Percentiles rank a stretch among this genome's conserved stretches.
phyloP scores from a whole-genome alignment of 2,113 vertebrate species.

The Cichladusa arquata region DNA sequence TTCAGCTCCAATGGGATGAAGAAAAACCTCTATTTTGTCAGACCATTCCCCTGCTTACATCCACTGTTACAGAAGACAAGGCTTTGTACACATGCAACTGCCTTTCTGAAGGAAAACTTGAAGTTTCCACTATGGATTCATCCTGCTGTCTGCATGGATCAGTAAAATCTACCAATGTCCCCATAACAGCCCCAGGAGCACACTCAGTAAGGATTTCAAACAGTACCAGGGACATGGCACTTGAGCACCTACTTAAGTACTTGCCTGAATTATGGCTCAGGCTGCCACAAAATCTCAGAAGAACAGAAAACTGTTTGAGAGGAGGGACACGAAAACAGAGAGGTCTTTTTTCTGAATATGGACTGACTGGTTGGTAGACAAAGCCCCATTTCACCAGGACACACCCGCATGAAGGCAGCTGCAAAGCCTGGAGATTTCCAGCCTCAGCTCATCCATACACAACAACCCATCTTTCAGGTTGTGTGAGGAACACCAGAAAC shows the following conservation, averaged over 20 bases:
- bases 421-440: not conserved
- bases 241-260: conserved; percentile 10
- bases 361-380: conserved; percentile 22
- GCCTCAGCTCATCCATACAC: not conserved
- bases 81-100: not conserved
- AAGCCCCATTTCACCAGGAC: not conserved
- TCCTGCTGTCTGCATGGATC: not conserved
- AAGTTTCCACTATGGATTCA: not conserved
- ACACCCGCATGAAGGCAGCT: not conserved
- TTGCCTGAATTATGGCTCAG: not conserved
- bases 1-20: not conserved
- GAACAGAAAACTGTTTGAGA: conserved; percentile 35
- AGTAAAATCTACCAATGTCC: not conserved
- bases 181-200: not conserved
- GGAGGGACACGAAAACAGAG: conserved; percentile 9
- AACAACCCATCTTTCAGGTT: accelerated
- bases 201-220: not conserved
- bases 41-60: not conserved
- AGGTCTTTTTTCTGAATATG: not conserved
- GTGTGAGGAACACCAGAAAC: not conserved
- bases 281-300: not conserved
- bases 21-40: not conserved
- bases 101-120: not conserved
- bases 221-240: not conserved
- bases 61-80: not conserved